Evolutionary conservation across 2,888 invertebrate genomes (phyloP).

Genomic region (Apodemia duryi): DNA sequence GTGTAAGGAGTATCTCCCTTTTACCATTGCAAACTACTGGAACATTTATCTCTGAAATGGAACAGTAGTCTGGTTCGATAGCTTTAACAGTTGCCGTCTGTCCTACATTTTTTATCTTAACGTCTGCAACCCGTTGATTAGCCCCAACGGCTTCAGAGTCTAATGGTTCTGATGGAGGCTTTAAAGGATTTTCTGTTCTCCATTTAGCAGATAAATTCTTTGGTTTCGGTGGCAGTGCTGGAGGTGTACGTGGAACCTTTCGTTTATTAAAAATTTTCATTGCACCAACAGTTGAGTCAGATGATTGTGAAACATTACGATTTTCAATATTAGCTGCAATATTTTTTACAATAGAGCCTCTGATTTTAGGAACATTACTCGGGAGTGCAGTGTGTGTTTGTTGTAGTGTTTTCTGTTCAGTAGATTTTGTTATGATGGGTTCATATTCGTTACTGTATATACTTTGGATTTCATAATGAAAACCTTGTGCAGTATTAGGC

Average conservation of each 20-base stretch:
- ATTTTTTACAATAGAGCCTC: constrained; percentile 74
- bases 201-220: constrained; percentile 84
- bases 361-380: constrained; percentile 60
- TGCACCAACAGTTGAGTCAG: constrained; percentile 56
- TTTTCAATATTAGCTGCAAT: constrained; percentile 72
- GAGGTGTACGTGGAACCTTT: constrained; percentile 83
- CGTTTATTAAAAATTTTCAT: constrained; percentile 73
- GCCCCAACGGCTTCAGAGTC: constrained; percentile 80
- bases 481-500: constrained; percentile 75
- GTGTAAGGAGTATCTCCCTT: constrained; percentile 74
- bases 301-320: constrained; percentile 38
- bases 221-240: constrained; percentile 89
- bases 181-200: constrained; percentile 76
- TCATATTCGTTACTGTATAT: constrained; percentile 88
- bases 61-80: constrained; percentile 86
- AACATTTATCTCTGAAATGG: constrained; percentile 86
- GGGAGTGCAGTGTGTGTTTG: constrained; percentile 47
- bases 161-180: constrained; percentile 62
- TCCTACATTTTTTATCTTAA: constrained; percentile 75
- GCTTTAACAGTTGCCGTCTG: constrained; percentile 69
- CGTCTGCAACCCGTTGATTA: constrained; percentile 79
- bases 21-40: constrained; percentile 80
- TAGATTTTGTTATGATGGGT: constrained; percentile 80
- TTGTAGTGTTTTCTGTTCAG: constrained; percentile 54
- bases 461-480: constrained; percentile 80